These are phyloP conservation scores for Sesamia nonagrioides DNA, from an alignment of 1,140 invertebrate species.

Conservation along the genomic window DNA sequence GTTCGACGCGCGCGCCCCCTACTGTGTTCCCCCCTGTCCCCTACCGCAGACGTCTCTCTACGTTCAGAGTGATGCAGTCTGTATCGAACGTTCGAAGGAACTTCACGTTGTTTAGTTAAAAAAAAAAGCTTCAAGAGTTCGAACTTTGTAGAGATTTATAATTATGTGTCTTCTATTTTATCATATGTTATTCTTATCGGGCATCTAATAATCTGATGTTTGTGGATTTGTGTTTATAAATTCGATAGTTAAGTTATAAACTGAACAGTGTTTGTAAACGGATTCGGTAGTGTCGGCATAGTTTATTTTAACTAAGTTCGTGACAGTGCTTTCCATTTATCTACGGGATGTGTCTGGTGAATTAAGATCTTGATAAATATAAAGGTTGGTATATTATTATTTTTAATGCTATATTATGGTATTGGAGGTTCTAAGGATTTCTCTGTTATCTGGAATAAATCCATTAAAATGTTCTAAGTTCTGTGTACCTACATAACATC, in stretches of 20 bases:
- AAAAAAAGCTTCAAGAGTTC: slow-evolving; percentile 75
- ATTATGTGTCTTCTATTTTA: slow-evolving; percentile 71
- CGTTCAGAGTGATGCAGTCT: slow-evolving; percentile 74
- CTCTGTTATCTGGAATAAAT: no score
- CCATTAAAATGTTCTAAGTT: no score
- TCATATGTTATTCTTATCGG: slow-evolving; percentile 52
- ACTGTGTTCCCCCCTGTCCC: slow-evolving; percentile 67
- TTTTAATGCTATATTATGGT: background rate
- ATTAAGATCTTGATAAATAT: slow-evolving; percentile 68
- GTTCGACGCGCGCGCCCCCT: slow-evolving; percentile 77
- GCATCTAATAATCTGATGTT: slow-evolving; percentile 57
- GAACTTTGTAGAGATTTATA: slow-evolving; percentile 79
- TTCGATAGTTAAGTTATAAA: slow-evolving; percentile 56
- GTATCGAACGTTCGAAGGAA: slow-evolving; percentile 57
- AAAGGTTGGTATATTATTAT: slow-evolving; percentile 66
- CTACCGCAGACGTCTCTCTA: slow-evolving; percentile 58
- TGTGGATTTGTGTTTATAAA: slow-evolving; percentile 61
- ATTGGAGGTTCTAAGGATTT: no score
- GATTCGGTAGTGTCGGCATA: slow-evolving; percentile 69
- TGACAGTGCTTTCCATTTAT: slow-evolving; percentile 72
- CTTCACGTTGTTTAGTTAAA: slow-evolving; percentile 58
- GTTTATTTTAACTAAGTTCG: slow-evolving; percentile 74
- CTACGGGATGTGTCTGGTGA: slow-evolving; percentile 69
- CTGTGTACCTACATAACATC: no score
- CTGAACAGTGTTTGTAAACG: slow-evolving; percentile 66